phyloP scores from a whole-genome alignment of 2,113 vertebrate genomes.

The Phaethornis superciliosus region DNA sequence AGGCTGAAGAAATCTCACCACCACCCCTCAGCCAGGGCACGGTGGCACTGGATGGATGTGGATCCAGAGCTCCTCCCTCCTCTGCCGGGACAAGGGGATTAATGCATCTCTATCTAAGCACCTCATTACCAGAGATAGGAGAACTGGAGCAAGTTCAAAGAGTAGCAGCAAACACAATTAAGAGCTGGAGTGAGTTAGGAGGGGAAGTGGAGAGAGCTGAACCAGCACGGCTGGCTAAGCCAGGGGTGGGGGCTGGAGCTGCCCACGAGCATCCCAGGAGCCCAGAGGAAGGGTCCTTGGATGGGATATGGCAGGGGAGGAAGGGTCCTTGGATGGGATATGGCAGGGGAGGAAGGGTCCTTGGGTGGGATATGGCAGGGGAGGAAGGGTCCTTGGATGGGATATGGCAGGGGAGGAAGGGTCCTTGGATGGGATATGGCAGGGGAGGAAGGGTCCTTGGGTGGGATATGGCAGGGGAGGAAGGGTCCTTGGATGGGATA shows the following conservation, averaged over 20 bases:
- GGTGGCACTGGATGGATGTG: too few species aligned
- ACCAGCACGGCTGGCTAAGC: background rate
- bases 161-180: constrained; percentile 20
- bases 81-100: background rate
- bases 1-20: background rate
- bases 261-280: background rate
- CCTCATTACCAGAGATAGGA: constrained; percentile 46
- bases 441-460: too few species aligned
- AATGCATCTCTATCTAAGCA: constrained; percentile 22
- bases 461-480: too few species aligned
- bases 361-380: too few species aligned
- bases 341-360: too few species aligned
- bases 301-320: too few species aligned
- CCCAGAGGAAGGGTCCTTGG: background rate
- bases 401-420: background rate
- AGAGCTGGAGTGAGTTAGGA: background rate
- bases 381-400: too few species aligned
- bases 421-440: too few species aligned
- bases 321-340: too few species aligned
- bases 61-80: background rate
- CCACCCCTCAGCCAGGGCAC: background rate
- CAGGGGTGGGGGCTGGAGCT: accelerated
- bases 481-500: too few species aligned
- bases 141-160: constrained; percentile 60
- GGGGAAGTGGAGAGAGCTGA: background rate